phyloP scores from a whole-genome alignment of 37 sponge, comb jelly and placozoan species.

The Tethya wilhelma region DNA sequence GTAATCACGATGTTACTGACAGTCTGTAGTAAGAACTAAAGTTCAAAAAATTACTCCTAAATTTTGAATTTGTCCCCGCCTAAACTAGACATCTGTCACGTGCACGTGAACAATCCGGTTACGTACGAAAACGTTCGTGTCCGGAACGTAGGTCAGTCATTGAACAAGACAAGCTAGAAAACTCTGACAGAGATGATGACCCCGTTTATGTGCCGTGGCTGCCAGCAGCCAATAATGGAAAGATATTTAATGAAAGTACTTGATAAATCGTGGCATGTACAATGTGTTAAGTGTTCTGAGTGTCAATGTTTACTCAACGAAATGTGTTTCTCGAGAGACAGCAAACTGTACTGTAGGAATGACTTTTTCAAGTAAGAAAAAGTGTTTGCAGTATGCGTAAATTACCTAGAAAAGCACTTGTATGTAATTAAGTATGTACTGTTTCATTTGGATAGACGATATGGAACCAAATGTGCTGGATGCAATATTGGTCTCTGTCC shows the following conservation, averaged over 20 bases:
- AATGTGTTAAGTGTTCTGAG: conserved; percentile 89
- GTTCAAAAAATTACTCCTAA: too few relatives aligned
- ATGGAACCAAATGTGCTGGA: conserved; percentile 76
- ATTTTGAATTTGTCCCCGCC: neutral
- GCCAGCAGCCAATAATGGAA: conserved; percentile 75
- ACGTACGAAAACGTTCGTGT: neutral
- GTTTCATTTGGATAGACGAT: conserved; percentile 41
- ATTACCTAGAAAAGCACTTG: neutral
- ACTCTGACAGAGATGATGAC: conserved; percentile 44
- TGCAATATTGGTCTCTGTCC: conserved; percentile 81
- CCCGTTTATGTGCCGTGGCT: conserved; percentile 74
- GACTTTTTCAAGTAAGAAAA: conserved; percentile 89
- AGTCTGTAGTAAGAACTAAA: too few relatives aligned
- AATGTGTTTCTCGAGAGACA: conserved; percentile 90
- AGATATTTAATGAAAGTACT: conserved; percentile 85
- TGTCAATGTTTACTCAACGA: conserved; percentile 86
- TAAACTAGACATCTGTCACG: neutral
- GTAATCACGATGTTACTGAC: too few relatives aligned
- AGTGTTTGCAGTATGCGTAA: too few relatives aligned
- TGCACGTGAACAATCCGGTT: neutral
- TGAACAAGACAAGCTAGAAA: neutral
- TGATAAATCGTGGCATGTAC: conserved; percentile 88
- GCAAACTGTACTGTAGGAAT: conserved; percentile 83
- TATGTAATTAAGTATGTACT: too few relatives aligned
- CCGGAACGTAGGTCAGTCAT: neutral